Evolutionary conservation across 1,140 invertebrate genomes (phyloP), one percentile per base, ranked within the genome.

Genomic region (Babylonia areolata): DNA sequence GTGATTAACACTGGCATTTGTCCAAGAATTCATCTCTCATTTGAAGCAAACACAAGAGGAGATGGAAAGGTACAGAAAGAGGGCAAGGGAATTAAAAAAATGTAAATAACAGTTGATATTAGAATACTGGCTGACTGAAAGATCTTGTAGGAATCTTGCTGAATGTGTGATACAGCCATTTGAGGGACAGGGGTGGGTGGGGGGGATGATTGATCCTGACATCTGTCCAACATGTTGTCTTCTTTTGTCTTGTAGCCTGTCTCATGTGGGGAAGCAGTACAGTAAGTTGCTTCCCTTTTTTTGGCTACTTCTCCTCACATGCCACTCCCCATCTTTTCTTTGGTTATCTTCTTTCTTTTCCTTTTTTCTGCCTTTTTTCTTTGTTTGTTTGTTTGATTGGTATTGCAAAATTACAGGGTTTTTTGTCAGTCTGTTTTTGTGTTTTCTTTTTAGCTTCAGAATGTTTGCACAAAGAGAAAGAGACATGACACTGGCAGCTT

Each of bases 161-260:
- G n/a, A n/a, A n/a, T n/a, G n/a, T n/a, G n/a, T n/a, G n/a, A n/a
- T n/a, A n/a, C n/a, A n/a, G n/a, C n/a, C n/a, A n/a, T n/a, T n/a
- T n/a, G n/a, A n/a, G n/a, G n/a, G n/a, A n/a, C n/a, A n/a, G n/a
- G n/a, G n/a, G n/a, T n/a, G n/a, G n/a, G n/a, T n/a, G n/a, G n/a
- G n/a, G n/a, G n/a, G n/a, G n/a, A n/a, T n/a, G n/a, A 51, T 17
- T 51, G 37, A 77, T 40, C 17, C 28, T 23, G 75, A 77, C 15
- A 77, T 77, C 54, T 80, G 42, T 80, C 42, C 42, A n/a, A 80
- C 42, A 9, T 80, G 51, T 31, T 80, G 78, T 80, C 28, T 80
- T 80, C 78, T 80, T 80, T 31, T 80, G 78, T 80, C 42, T 79
- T 85, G 77, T 78, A 85, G 73, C 84, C 31, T 58, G 71, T 85